Evolutionary conservation across 2,797 vertebrate species (phyloP), one percentile per base, ranked within the genome.

Genomic region (Morelia viridis): DNA sequence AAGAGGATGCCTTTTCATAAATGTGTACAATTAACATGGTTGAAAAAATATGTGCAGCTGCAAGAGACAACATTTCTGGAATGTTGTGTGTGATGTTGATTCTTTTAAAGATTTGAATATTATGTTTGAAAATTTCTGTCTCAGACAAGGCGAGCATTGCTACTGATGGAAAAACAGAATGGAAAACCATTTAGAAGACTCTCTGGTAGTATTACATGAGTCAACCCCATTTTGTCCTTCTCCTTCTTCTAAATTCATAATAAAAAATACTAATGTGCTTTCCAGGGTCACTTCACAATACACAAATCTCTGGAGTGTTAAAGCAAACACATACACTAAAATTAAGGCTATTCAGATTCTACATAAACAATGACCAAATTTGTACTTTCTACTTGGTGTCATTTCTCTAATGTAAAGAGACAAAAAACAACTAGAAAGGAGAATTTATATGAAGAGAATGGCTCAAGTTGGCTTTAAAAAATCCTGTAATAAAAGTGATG

Each of bases 41-140:
- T 76, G 53, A 56, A 5, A 56, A 28, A 76, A 41, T 56, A 61
- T 50, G 46, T 1, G n/a, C 65, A 56, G 15, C 22, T 90, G 64
- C n/a, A 92, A 87, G 71, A 31, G 50, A 76, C 64, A 60, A 56
- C 3, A 65, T 92, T 92, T 86, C 58, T 92, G 58, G 86, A 62
- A 57, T 3, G 2, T 60, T 53, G 41, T 31, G 62, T 84, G 50
- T 56, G 61, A 1, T 17, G 41, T 17, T 17, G 31, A 46, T 22
- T 50, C 12, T 56, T 60, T 91, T 53, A 62, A 35, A 87, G 71
- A 50, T 10, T 17, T 22, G 83, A 92, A 86, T 89, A 61, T 80
- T 80, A 57, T 83, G 24, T 56, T 85, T 90, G 60, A 56, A 83
- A 87, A 87, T 35, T 22, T 76, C n/a, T 56, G 3, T 90, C 64